Percentiles rank a stretch among this genome's conserved stretches.
Evolutionary conservation across 2,888 invertebrate species (phyloP).

Genomic region (Patella caerulea): DNA sequence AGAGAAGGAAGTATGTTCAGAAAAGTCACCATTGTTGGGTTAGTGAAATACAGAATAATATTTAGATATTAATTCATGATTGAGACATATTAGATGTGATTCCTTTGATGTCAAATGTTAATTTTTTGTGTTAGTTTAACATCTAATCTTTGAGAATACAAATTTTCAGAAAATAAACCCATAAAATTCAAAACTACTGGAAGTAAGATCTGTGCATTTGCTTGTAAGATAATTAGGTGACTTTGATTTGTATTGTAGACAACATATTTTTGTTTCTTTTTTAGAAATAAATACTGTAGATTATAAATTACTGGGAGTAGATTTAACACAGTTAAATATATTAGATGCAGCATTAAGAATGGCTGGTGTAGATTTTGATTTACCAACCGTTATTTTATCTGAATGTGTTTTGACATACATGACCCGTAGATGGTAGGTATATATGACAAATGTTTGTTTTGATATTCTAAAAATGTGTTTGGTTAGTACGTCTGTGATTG

Average conservation of each 20-base stretch:
- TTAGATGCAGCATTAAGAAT: constrained; percentile 61
- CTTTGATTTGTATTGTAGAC: neutral
- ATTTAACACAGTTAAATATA: constrained; percentile 66
- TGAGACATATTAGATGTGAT: neutral
- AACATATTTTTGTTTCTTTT: constrained; percentile 13
- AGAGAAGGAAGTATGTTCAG: constrained; percentile 27
- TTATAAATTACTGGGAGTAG: constrained; percentile 70
- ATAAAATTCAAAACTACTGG: too few species aligned
- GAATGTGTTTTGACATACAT: constrained; percentile 74
- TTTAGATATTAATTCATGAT: neutral
- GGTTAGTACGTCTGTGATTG: too few species aligned
- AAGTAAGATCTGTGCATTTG: too few species aligned
- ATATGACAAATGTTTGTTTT: too few species aligned
- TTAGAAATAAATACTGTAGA: constrained; percentile 54
- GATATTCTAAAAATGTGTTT: too few species aligned
- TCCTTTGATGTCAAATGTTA: too few species aligned
- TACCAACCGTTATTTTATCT: constrained; percentile 71
- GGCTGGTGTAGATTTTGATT: constrained; percentile 58
- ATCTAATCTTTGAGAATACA: too few species aligned
- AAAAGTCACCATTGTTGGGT: constrained; percentile 54
- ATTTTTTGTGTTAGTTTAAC: too few species aligned
- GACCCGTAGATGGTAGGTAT: constrained; percentile 57
- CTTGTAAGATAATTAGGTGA: too few species aligned
- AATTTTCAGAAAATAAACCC: too few species aligned
- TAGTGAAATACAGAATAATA: constrained; percentile 2